Evolutionary conservation across 2,113 vertebrate genomes (phyloP), one percentile per base, ranked within the genome.

Genomic region (Phocoena phocoena): DNA sequence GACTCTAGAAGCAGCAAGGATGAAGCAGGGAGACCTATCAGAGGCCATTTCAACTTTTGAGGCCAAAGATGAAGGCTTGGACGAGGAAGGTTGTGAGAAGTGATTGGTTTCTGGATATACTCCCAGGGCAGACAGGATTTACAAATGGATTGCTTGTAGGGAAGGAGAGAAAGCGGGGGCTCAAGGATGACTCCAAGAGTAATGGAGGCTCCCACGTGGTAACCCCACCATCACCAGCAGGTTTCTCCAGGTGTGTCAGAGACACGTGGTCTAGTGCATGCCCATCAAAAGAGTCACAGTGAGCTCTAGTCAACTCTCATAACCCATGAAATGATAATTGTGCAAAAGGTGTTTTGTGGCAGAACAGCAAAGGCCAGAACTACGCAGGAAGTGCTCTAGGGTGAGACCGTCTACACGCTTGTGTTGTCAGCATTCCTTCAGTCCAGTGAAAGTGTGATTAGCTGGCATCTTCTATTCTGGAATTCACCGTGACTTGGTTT

Each of bases 401-500:
- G 31, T 63, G 60, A 76, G 67, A 28, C 11, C 26, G 0, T 76
- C 76, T 44, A 20, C 2, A 1, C 44, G 28, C 47, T 76, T 67
- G 2, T 53, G 47, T 41, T 25, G 21, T 44, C 33, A 93, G 67
- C 21, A 44, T 85, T 82, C 67, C 74, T 97, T 85, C 15, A 41
- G 21, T 41, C 20, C 79, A 73, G 1, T 70, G 50, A 28, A 86
- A 70, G 38, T 80, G 36, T 7, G 0, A 88, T 87, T 62, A 67
- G 41, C 76, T 23, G 26, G 60, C 20, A 63, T 79, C 67, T 93
- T 94, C 67, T 95, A 26, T 67, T 91, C 76, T 83, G 41, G 67
- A 93, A 95, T 92, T 94, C 68, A 31, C 68, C 41, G 28, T 60
- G 80, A 90, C 67, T 86, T 81, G 50, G 50, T 41, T 58, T 71